Evolutionary conservation across 2,888 invertebrate genomes (phyloP), one percentile per base, ranked within the genome.

Genomic region (Erynnis tages): DNA sequence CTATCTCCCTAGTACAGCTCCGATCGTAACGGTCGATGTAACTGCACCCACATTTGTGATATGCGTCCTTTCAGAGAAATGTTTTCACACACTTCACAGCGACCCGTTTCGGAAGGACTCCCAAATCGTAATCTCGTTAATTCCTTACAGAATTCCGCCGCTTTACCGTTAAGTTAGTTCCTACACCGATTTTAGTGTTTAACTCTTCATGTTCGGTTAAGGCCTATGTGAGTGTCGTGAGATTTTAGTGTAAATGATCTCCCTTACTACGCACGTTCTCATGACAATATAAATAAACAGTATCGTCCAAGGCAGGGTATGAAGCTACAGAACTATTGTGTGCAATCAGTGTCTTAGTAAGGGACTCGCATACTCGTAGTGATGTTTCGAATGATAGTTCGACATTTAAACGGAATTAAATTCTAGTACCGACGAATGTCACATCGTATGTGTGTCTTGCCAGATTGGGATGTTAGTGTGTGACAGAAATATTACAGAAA

Each of bases 251-350:
- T 50, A 50, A 50, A 43, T 35, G 34, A 41, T 30, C 10, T 55
- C 67, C 72, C 69, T 67, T 66, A 63, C 65, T 65, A 58, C 62
- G 63, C 49, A 53, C 40, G 38, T 53, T 52, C 41, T 55, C 53
- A 60, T 59, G 59, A 59, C 40, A 43, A 45, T 43, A 49, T 50
- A 38, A 32, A 57, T 58, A 56, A 67, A 61, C 65, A 67, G 67
- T 72, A 74, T 73, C 66, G 65, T 67, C 66, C 66, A 55, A 61
- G 65, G 71, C 77, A 76, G 78, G 78, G 78, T 76, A 77, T 62
- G 60, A 58, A 60, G 49, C 55, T 56, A 55, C 49, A 49, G 37
- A 44, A 25, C 34, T 25, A 25, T 34, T 49, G 49, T 49, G 13
- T 49, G 49, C 41, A 34, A 49, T 59, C 48, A 52, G 63, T 66